These are phyloP conservation scores for Lasioglossum marginatum DNA, from an alignment of 2,888 invertebrate species.

Conservation along the genomic window DNA sequence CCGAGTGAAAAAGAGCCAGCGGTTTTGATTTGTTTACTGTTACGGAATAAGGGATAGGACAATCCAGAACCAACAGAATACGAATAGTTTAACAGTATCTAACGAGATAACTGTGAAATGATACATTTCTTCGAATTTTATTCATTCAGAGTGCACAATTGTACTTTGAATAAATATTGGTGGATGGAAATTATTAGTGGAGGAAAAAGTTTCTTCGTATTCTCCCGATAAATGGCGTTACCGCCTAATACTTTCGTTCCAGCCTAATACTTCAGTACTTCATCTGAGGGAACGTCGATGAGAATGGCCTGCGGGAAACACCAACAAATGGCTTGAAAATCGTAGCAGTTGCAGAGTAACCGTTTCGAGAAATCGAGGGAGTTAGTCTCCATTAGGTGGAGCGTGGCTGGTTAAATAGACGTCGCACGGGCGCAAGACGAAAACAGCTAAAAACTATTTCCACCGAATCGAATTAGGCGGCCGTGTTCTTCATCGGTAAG, in stretches of 20 bases:
- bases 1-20: background rate
- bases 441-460: constrained; percentile 73
- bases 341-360: background rate
- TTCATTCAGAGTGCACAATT: too few species aligned
- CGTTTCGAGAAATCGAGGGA: constrained; percentile 38
- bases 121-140: background rate
- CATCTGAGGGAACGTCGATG: background rate
- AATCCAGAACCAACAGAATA: background rate
- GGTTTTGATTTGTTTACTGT: background rate
- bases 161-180: background rate
- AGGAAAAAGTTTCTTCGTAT: too few species aligned
- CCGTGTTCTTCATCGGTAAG: constrained; percentile 77
- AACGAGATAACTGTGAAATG: background rate
- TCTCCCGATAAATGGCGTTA: too few species aligned
- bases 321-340: constrained; percentile 50
- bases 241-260: too few species aligned
- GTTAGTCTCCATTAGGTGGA: constrained; percentile 41
- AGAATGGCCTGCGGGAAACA: background rate
- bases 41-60: background rate
- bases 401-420: constrained; percentile 47
- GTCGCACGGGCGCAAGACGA: constrained; percentile 41
- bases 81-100: background rate
- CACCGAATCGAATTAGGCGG: constrained; percentile 78
- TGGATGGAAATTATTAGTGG: too few species aligned
- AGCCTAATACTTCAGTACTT: background rate